A percentile compares a stretch with the other conserved stretches of the same genome.
phyloP scores from a whole-genome alignment of 1,140 invertebrate genomes.

The Drosophila orena region DNA sequence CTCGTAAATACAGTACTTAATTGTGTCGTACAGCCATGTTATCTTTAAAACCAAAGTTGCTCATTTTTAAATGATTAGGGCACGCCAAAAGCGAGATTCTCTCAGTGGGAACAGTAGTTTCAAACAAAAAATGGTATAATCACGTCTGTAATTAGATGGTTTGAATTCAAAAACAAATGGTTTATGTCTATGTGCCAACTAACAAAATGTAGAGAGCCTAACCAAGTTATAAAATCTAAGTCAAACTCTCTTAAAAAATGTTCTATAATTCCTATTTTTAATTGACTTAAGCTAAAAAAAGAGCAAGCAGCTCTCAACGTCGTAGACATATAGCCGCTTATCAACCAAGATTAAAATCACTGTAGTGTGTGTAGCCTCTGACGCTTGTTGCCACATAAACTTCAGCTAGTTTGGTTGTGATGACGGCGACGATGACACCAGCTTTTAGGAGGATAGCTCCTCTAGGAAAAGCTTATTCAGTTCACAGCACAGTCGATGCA shows the following conservation, averaged over 20 bases:
- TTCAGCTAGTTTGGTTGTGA: conserved; percentile 17
- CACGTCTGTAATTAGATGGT: neutral
- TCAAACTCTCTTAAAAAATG: neutral
- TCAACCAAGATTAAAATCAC: conserved; percentile 40
- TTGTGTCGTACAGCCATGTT: conserved; percentile 35
- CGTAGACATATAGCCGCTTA: conserved; percentile 47
- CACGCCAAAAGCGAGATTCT: conserved; percentile 11
- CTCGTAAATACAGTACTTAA: conserved; percentile 18
- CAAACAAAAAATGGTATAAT: no score
- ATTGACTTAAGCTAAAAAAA: conserved; percentile 51
- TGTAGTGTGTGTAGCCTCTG: conserved; percentile 56
- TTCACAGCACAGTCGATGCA: conserved; percentile 91
- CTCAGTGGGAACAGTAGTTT: conserved; percentile 24
- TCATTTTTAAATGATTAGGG: conserved; percentile 27
- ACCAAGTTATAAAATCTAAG: neutral
- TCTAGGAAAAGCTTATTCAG: conserved; percentile 87
- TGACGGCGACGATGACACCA: conserved; percentile 12
- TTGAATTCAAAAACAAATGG: no score
- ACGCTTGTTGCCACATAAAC: conserved; percentile 38
- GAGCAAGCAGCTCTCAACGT: conserved; percentile 14
- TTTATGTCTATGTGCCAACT: neutral
- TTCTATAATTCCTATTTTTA: conserved; percentile 31
- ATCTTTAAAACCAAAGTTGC: conserved; percentile 38
- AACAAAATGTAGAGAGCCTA: no score
- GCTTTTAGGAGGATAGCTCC: conserved; percentile 35